phyloP scores from a whole-genome alignment of 1,140 invertebrate genomes.

The Colletes gigas region DNA sequence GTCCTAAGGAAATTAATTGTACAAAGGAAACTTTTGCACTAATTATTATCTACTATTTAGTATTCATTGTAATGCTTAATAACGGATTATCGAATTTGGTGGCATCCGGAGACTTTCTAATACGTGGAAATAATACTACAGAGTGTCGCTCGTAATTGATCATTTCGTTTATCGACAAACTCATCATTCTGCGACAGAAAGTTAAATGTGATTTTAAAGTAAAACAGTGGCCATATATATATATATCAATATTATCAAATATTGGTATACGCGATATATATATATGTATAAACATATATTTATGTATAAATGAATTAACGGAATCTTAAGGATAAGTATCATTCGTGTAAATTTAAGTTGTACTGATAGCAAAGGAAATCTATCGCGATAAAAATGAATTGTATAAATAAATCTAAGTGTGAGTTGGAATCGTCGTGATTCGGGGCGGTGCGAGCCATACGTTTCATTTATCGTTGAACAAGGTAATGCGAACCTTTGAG shows the following conservation, averaged over 20 bases:
- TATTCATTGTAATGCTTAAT: neutral
- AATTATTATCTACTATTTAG: conserved; percentile 4
- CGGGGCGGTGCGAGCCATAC: conserved; percentile 37
- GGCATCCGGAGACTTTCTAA: neutral
- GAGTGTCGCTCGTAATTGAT: neutral
- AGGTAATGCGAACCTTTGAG: neutral
- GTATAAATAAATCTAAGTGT: conserved; percentile 57
- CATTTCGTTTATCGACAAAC: conserved; percentile 8
- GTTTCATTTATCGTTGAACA: neutral
- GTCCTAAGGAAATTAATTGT: conserved; percentile 21
- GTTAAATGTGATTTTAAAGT: conserved; percentile 51
- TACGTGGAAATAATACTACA: neutral
- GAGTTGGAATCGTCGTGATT: conserved; percentile 38
- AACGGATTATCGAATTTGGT: conserved; percentile 4
- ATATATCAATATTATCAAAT: conserved; percentile 30
- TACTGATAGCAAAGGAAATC: conserved; percentile 36
- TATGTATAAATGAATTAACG: conserved; percentile 56
- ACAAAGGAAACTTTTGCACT: conserved; percentile 33
- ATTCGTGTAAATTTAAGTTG: conserved; percentile 54
- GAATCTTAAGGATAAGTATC: conserved; percentile 36
- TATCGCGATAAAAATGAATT: conserved; percentile 37
- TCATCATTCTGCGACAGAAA: conserved; percentile 23
- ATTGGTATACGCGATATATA: conserved; percentile 3
- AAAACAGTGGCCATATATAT: conserved; percentile 65
- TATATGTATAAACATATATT: conserved; percentile 55